Evolutionary conservation across 2,888 invertebrate genomes (phyloP), one percentile per base, ranked within the genome.

Genomic region (Caenorhabditis auriculariae): DNA sequence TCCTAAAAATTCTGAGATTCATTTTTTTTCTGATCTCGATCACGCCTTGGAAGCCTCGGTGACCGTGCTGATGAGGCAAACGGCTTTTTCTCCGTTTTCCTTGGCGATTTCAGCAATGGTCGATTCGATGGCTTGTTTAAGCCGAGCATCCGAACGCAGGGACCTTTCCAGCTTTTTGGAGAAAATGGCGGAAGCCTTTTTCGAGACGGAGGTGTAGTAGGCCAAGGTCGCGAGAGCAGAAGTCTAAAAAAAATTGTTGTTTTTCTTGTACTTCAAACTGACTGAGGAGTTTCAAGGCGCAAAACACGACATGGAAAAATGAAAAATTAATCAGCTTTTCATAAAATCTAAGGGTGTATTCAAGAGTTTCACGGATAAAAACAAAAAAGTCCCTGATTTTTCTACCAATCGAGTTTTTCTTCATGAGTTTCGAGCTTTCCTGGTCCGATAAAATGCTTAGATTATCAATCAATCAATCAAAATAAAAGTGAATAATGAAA

Each of bases 161-260:
- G 39, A 38, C n/a, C n/a, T 19, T 19, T 4, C 26, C 21, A 69
- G 50, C 23, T 54, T 52, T 23, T 47, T 45, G 2, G 19, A 3
- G 7, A 35, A 32, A 32, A 62, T 37, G 9, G 19, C 42, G 47
- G 49, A 41, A 9, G 61, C 54, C 38, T 58, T 59, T 1, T 28
- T 12, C 27, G 58, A 64, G 3, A 41, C 56, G n/a, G 53, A 12
- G 35, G 47, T 42, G 49, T 66, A 69, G 44, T 52, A 69, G 17
- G 56, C 28, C 15, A 66, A 29, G 2, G 50, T 50, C 6, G 58
- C 59, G 0, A 69, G 43, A 15, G 60, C 54, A 2, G 44, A 49
- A 4, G 50, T 23, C 57, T 60, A 29, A 37, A 59, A 43, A 23
- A 47, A 35, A 17, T 35, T 26, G 24, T 41, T 9, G 7, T 23